Conservation (phyloP, 2,797 vertebrate genomes). For the Pseudochirops cupreus region DNA sequence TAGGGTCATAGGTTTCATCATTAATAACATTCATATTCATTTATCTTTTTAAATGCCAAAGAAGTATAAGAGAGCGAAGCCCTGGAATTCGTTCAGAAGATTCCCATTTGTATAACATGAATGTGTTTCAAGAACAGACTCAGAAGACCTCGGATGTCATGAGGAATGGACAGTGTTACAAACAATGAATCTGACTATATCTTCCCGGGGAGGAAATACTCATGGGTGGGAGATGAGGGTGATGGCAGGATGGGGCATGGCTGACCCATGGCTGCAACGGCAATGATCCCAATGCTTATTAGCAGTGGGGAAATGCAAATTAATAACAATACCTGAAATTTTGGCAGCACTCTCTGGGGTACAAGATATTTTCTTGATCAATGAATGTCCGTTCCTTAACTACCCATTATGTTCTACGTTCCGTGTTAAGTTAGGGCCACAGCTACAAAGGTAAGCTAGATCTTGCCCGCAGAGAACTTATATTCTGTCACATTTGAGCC, state of each 20-base stretch:
- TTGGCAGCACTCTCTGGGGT: not conserved
- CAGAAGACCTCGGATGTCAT: not conserved
- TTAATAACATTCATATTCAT: not conserved
- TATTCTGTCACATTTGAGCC: not conserved
- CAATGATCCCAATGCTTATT: not conserved
- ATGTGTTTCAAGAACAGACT: not conserved
- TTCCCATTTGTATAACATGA: not conserved
- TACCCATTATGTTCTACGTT: not conserved
- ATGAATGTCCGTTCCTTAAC: not conserved
- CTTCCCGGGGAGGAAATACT: not conserved
- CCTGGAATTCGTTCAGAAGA: not conserved
- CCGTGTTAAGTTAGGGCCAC: not conserved
- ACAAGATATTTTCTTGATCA: not conserved
- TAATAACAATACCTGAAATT: not conserved
- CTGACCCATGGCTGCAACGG: not conserved
- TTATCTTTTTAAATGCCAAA: not conserved
- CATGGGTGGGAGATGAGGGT: too few species aligned
- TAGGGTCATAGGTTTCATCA: not conserved
- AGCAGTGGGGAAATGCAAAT: not conserved
- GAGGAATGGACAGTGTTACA: too few species aligned
- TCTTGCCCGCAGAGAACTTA: not conserved
- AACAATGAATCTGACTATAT: not conserved
- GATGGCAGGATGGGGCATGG: fast-evolving
- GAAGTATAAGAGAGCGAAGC: not conserved
- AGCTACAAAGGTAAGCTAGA: not conserved